phyloP scores from a whole-genome alignment of 2,113 vertebrate genomes.

The Aix galericulata region DNA sequence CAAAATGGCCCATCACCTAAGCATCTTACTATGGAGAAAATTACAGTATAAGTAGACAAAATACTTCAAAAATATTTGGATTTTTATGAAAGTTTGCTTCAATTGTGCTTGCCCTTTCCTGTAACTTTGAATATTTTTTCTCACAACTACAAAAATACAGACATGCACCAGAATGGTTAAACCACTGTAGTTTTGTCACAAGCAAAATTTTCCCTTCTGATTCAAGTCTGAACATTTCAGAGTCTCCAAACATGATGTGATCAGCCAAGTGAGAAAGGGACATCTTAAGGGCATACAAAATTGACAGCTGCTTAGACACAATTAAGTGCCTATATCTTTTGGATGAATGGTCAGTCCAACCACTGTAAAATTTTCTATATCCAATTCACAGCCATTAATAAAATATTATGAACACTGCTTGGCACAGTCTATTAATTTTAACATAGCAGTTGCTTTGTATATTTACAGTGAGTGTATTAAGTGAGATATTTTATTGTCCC shows the following conservation, averaged over 20 bases:
- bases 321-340: slow-evolving; percentile 40
- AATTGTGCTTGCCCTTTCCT: neutral
- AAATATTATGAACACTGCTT: neutral
- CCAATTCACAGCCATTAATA: slow-evolving; percentile 20
- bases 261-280: slow-evolving; percentile 28
- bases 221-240: neutral
- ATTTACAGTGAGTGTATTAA: neutral
- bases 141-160: neutral
- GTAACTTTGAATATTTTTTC: neutral
- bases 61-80: neutral
- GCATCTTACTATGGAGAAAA: neutral
- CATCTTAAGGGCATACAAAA: slow-evolving; percentile 44
- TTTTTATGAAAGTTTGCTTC: neutral
- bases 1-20: neutral
- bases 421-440: neutral
- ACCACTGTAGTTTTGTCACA: neutral
- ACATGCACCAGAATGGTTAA: neutral
- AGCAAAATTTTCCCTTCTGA: slow-evolving; percentile 29
- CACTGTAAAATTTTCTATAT: slow-evolving; percentile 28
- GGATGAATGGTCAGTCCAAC: slow-evolving; percentile 45
- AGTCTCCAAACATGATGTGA: neutral
- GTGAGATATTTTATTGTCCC: neutral
- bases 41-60: neutral
- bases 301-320: slow-evolving; percentile 58
- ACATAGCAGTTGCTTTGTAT: neutral